A percentile compares a stretch with the other conserved stretches of the same genome.
Conservation (phyloP, 2,113 vertebrate genomes). For the Prolemur simus region DNA sequence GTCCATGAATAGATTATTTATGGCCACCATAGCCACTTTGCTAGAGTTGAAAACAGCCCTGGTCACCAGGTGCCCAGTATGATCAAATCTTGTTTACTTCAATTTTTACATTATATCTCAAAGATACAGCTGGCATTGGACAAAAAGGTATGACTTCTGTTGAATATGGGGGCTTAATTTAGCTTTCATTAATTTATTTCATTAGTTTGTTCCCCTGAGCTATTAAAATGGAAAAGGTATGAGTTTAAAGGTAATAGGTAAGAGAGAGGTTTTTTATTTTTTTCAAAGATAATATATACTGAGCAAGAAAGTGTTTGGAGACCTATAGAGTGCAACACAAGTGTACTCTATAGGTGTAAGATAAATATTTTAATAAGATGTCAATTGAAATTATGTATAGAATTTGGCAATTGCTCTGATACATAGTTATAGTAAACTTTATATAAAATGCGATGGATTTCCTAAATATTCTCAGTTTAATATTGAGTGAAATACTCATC, state of each 20-base stretch:
- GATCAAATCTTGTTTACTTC: conserved; percentile 87
- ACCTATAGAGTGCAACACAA: neutral
- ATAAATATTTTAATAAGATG: neutral
- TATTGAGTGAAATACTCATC: neutral
- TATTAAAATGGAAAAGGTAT: neutral
- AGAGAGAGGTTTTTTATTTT: neutral
- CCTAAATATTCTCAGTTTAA: neutral
- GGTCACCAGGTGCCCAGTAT: conserved; percentile 92
- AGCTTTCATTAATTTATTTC: neutral
- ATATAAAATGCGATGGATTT: neutral
- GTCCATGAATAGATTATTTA: conserved; percentile 93
- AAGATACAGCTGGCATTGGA: neutral
- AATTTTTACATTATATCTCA: conserved; percentile 67
- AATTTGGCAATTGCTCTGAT: neutral
- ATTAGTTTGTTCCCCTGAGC: neutral
- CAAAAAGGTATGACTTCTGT: neutral
- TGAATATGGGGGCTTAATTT: neutral
- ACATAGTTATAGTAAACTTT: neutral
- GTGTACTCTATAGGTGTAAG: neutral
- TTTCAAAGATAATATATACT: neutral
- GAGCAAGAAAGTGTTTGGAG: neutral
- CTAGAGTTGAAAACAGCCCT: conserved; percentile 84
- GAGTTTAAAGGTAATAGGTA: neutral
- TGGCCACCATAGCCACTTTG: conserved; percentile 89
- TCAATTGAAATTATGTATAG: neutral